Percentiles rank a stretch among this genome's conserved stretches.
phyloP scores from a whole-genome alignment of 2,113 vertebrate species.

The Triplophysa dalaica region DNA sequence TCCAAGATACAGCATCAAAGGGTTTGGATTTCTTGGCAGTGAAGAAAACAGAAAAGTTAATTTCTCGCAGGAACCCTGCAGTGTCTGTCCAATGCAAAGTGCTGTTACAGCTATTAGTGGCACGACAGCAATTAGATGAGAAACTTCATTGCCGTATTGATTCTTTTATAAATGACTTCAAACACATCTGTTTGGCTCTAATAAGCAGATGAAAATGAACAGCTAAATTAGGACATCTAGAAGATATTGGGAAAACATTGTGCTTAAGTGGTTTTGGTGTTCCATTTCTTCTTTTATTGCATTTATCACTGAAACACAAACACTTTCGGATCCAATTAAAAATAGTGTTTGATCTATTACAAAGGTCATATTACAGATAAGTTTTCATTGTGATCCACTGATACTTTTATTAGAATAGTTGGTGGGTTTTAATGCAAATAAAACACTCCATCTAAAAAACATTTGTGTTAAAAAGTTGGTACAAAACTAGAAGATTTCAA shows the following conservation, averaged over 20 bases:
- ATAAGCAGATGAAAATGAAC: slow-evolving; percentile 34
- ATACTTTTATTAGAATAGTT: no score
- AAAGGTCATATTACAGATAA: background rate
- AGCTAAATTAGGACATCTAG: slow-evolving; percentile 31
- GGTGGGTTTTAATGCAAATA: no score
- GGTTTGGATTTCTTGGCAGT: background rate
- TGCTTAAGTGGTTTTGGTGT: slow-evolving; percentile 2
- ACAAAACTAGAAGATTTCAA: no score
- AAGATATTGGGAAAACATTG: slow-evolving; percentile 17
- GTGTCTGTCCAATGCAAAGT: slow-evolving; percentile 19
- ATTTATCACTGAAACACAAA: no score
- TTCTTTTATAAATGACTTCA: slow-evolving; percentile 44
- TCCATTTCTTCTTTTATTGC: background rate
- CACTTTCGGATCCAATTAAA: background rate
- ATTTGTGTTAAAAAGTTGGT: no score
- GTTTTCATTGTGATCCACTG: no score
- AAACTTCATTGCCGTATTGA: slow-evolving; percentile 43
- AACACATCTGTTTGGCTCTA: slow-evolving; percentile 34
- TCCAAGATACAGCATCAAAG: background rate
- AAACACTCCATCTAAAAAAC: no score
- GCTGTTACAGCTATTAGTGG: slow-evolving; percentile 24
- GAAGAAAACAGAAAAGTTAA: slow-evolving; percentile 47
- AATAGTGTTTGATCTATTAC: background rate
- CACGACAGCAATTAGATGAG: slow-evolving; percentile 33
- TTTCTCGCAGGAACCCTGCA: slow-evolving; percentile 42